Evolutionary conservation across 2,797 vertebrate species (phyloP), one percentile per base, ranked within the genome.

Genomic region (Nasua narica): DNA sequence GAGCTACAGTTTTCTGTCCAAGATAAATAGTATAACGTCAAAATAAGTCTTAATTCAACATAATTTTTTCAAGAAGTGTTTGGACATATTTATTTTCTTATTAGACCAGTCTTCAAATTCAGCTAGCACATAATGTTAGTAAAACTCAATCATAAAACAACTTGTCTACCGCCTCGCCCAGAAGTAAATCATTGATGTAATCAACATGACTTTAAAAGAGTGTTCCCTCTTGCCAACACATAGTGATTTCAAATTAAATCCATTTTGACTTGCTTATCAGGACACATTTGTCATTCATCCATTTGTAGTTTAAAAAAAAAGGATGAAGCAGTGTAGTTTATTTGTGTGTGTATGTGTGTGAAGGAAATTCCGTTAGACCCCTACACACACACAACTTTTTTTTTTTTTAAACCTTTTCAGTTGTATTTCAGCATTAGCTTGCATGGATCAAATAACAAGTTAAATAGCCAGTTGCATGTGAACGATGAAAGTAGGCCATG

Each of bases 51-150:
- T 50, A 96, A 60, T 76, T 81, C 54, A 76, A 69, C 0, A 6
- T 32, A 87, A 62, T 87, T 78, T 76, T 85, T 89, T 95, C 91
- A 87, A 86, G 8, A 35, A 72, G 43, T 52, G 87, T 97, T 96
- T 90, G 79, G 50, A 62, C 35, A 87, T 52, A 96, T 27, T 18
- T 65, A 65, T 14, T 96, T 74, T 72, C 86, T 40, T 65, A 87
- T 84, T 77, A 29, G 81, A 87, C 94, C 97, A 85, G 40, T 94
- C 35, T 54, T 97, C 96, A 95, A 93, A 97, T 96, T 94, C 0
- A 86, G 29, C 13, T n/a, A 92, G 7, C 35, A 40, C 1, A 5
- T 72, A 79, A 95, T 14, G 5, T 97, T 79, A 96, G 40, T 27
- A 94, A 95, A 1, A 72, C 3, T 88, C 82, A 96, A 69, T 12